Evolutionary conservation across 2,113 vertebrate genomes (phyloP).

Genomic region (Tragelaphus buxtoni): DNA sequence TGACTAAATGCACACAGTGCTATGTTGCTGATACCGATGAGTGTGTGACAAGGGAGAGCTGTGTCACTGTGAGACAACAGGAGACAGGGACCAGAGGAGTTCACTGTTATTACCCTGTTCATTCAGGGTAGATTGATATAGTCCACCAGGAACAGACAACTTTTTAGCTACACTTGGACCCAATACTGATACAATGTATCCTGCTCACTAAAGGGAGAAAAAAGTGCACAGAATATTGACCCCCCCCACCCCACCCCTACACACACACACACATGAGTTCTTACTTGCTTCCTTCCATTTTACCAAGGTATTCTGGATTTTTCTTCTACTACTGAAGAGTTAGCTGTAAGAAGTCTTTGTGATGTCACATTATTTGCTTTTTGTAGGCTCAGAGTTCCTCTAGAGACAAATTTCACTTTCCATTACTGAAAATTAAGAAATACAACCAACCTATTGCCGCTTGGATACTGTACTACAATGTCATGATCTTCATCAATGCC

Average conservation of each 20-base stretch:
- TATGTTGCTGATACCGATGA: not conserved
- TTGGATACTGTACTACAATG: conserved; percentile 98
- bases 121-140: not conserved
- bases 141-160: not conserved
- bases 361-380: not conserved
- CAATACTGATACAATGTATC: not conserved
- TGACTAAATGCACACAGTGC: not conserved
- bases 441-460: conserved; percentile 92
- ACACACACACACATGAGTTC: not conserved
- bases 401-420: not conserved
- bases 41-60: not conserved
- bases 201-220: not conserved
- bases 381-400: not conserved
- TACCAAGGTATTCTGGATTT: not conserved
- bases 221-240: not conserved
- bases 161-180: not conserved
- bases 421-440: not conserved
- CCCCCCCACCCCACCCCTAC: not conserved
- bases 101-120: not conserved
- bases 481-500: conserved; percentile 99
- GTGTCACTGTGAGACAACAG: not conserved
- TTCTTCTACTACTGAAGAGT: not conserved
- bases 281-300: not conserved
- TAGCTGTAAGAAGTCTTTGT: conserved; percentile 11
- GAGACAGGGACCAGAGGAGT: not conserved